Conservation (phyloP, 2,888 invertebrate genomes). For the Melitaea athalia region DNA sequence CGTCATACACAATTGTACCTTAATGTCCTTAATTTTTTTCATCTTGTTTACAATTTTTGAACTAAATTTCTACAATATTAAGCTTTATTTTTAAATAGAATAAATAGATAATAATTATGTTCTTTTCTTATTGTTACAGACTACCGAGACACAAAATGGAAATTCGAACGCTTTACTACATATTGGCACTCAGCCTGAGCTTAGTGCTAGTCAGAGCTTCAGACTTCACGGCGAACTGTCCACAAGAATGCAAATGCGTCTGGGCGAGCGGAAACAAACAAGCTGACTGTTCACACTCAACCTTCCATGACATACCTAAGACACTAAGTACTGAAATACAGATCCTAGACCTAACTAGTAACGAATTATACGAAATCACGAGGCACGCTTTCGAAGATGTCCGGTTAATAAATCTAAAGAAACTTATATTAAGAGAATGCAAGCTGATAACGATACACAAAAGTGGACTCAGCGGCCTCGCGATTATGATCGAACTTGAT, state of each 20-base stretch:
- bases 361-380: slow-evolving; percentile 85
- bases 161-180: slow-evolving; percentile 49
- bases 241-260: slow-evolving; percentile 88
- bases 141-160: slow-evolving; percentile 58
- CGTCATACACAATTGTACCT: too few relatives aligned
- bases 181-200: slow-evolving; percentile 53
- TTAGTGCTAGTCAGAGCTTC: slow-evolving; percentile 56
- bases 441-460: slow-evolving; percentile 87
- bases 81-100: background rate
- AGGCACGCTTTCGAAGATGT: slow-evolving; percentile 86
- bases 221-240: slow-evolving; percentile 84
- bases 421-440: slow-evolving; percentile 88
- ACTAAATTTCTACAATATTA: slow-evolving; percentile 6
- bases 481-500: slow-evolving; percentile 91
- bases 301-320: slow-evolving; percentile 86
- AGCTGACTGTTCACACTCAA: slow-evolving; percentile 88
- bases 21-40: background rate
- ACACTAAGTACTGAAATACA: slow-evolving; percentile 88
- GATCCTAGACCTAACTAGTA: slow-evolving; percentile 87
- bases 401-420: slow-evolving; percentile 90
- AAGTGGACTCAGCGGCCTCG: slow-evolving; percentile 88
- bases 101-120: background rate
- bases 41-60: slow-evolving; percentile 16
- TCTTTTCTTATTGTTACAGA: slow-evolving; percentile 65
- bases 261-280: slow-evolving; percentile 93